Evolutionary conservation across 2,113 vertebrate species (phyloP), one percentile per base, ranked within the genome.

Genomic region (Suricata suricatta): DNA sequence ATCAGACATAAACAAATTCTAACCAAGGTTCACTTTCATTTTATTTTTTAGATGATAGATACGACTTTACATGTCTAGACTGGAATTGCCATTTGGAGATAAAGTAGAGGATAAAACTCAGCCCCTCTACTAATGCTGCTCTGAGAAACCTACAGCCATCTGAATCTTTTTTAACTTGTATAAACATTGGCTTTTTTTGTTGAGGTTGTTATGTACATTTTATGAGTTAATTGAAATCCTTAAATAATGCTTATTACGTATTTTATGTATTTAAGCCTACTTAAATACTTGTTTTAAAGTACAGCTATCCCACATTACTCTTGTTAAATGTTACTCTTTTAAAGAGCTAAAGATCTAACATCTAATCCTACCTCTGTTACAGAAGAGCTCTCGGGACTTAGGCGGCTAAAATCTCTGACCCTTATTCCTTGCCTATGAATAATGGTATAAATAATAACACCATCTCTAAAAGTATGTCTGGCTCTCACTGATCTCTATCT

Each of bases 201-300:
- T 87, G 63, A 84, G 14, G 25, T 90, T 71, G 60, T 27, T 44
- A 31, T 41, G 15, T 88, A 80, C 15, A 54, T 89, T 66, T 44
- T 35, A 88, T 3, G 68, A 90, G 38, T 84, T 71, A 50, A 84
- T 27, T 57, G 12, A 41, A 72, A 72, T 92, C 21, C 21, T 72
- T 64, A 72, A 68, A 57, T 47, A 83, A 35, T 57, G 9, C 33
- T 95, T 54, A 76, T 86, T 92, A 71, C 6, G 41, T 41, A 54
- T 52, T 33, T 31, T 38, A 57, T 69, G 23, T 38, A 74, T 79
- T 33, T 91, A 52, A 85, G 25, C 54, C 52, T 93, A 47, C 66
- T 66, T 74, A 38, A 64, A 71, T 88, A 63, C 31, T 90, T 88
- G 4, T 84, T 44, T 96, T 93, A 85, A 93, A 91, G 29, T 77